These are phyloP conservation scores for Synergus umbraculus DNA, from an alignment of 2,888 invertebrate genomes.

Conservation along the genomic window DNA sequence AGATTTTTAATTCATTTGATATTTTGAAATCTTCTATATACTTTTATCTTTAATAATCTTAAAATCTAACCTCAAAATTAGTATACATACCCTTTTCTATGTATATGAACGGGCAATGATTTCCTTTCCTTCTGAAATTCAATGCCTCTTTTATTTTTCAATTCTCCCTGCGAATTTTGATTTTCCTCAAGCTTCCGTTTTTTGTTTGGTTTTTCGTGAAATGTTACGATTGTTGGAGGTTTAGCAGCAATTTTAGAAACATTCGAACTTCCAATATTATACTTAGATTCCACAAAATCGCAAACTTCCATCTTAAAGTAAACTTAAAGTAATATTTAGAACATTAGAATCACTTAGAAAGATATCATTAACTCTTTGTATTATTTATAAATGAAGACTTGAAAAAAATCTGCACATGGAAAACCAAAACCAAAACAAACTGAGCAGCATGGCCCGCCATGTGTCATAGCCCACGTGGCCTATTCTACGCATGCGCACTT, in stretches of 20 bases:
- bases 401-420: background rate
- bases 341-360: background rate
- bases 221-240: conserved; percentile 65
- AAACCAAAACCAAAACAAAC: background rate
- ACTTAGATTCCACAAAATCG: conserved; percentile 73
- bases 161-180: conserved; percentile 15
- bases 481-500: too few species aligned
- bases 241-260: conserved; percentile 70
- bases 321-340: background rate
- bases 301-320: conserved; percentile 70
- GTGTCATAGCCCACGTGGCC: too few species aligned
- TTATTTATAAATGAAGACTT: background rate
- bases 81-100: conserved; percentile 71
- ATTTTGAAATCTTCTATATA: too few species aligned
- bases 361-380: background rate
- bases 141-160: conserved; percentile 39
- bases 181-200: conserved; percentile 60
- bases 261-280: conserved; percentile 66
- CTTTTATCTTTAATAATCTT: too few species aligned
- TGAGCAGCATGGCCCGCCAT: background rate
- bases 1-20: too few species aligned
- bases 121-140: conserved; percentile 73
- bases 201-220: conserved; percentile 64
- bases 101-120: conserved; percentile 75
- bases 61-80: too few species aligned